phyloP scores from a whole-genome alignment of 2,797 vertebrate species.

The Falco columbarius region DNA sequence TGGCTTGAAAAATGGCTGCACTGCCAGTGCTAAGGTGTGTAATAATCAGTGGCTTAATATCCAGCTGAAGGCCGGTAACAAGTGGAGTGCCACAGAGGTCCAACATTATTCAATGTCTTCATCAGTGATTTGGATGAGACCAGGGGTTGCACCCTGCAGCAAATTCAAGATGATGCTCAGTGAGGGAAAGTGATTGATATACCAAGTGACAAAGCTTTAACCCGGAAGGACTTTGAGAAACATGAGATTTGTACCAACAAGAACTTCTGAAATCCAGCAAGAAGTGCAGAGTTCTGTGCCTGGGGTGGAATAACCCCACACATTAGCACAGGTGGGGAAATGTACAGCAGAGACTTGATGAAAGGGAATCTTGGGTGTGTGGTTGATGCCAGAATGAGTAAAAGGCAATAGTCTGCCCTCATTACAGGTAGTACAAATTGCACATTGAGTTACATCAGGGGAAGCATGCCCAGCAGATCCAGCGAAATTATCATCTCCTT shows the following conservation, averaged over 20 bases:
- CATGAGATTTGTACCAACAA: background rate
- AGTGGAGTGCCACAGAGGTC: background rate
- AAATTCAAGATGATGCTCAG: background rate
- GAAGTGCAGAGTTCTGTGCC: background rate
- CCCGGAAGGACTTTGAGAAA: background rate
- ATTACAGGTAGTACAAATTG: background rate
- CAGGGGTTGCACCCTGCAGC: background rate
- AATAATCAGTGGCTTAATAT: background rate
- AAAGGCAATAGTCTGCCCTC: background rate
- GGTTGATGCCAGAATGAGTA: background rate
- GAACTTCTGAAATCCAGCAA: background rate
- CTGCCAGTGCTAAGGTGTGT: background rate
- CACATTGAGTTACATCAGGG: background rate
- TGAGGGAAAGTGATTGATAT: background rate
- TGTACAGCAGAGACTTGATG: background rate
- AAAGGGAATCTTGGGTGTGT: background rate
- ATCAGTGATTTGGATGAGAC: background rate
- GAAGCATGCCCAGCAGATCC: background rate
- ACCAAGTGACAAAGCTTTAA: background rate
- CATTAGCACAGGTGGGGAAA: background rate
- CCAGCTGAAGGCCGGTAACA: background rate
- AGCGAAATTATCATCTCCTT: background rate
- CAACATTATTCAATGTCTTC: background rate
- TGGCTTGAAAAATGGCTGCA: background rate
- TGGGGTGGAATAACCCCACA: background rate